A percentile compares a stretch with the other conserved stretches of the same genome.
phyloP scores from a whole-genome alignment of 2,888 invertebrate genomes.

The Eupithecia vulgata region DNA sequence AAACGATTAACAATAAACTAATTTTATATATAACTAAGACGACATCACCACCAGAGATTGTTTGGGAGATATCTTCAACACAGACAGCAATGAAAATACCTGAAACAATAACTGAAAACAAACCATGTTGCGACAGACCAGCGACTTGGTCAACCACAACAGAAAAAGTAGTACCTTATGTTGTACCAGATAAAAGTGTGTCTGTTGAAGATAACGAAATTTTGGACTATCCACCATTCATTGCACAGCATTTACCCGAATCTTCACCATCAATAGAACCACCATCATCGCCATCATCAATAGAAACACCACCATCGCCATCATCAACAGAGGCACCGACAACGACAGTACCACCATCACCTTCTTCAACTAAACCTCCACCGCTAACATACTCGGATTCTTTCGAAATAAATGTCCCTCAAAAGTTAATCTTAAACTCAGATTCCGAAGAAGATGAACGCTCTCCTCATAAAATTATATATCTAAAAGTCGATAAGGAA shows the following conservation, averaged over 20 bases:
- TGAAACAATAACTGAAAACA: conserved; percentile 15
- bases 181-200: not conserved
- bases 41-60: not conserved
- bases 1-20: not conserved
- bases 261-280: not conserved
- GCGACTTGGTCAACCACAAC: conserved; percentile 47
- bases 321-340: not conserved
- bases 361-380: not conserved
- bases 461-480: not conserved
- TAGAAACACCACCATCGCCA: not conserved
- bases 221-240: not conserved
- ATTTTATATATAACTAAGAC: not conserved
- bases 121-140: conserved; percentile 47
- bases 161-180: conserved; percentile 9
- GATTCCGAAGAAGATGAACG: not conserved
- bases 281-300: not conserved
- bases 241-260: not conserved
- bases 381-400: not conserved
- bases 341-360: not conserved
- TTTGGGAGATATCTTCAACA: not conserved
- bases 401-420: not conserved
- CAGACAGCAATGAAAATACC: not conserved
- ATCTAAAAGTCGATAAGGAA: not conserved
- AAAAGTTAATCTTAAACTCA: not conserved
- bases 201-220: conserved; percentile 5